Evolutionary conservation across 2,113 vertebrate species (phyloP).

Genomic region (Patagioenas fasciata): DNA sequence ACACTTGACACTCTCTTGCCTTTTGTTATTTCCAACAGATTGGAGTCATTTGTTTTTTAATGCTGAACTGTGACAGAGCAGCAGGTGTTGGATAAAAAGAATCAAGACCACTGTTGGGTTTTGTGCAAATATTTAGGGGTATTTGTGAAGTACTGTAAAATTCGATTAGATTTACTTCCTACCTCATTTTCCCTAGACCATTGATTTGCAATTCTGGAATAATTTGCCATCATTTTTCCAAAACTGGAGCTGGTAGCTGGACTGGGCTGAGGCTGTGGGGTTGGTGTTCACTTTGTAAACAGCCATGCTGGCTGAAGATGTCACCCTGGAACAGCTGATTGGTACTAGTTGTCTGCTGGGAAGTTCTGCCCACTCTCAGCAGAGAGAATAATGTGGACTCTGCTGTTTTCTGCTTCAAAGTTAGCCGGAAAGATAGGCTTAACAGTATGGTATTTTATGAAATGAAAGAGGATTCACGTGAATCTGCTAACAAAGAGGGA

Average conservation of each 20-base stretch:
- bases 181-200: not conserved
- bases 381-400: not conserved
- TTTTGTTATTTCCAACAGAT: slow-evolving; percentile 60
- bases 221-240: not conserved
- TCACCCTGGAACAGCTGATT: not conserved
- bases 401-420: not conserved
- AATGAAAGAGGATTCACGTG: not conserved
- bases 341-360: not conserved
- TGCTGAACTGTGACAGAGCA: slow-evolving; percentile 26
- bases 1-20: slow-evolving; percentile 50
- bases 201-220: not conserved
- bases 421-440: not conserved
- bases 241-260: not conserved
- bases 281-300: not conserved
- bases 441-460: not conserved
- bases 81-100: slow-evolving; percentile 39
- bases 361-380: not conserved
- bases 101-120: not conserved
- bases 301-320: not conserved
- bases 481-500: not conserved
- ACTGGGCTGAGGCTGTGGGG: not conserved
- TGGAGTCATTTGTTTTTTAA: slow-evolving; percentile 25
- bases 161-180: slow-evolving; percentile 33
- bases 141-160: slow-evolving; percentile 28
- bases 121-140: slow-evolving; percentile 19